phyloP scores from a whole-genome alignment of 2,797 vertebrate genomes.

The Silurus lanzhouensis region DNA sequence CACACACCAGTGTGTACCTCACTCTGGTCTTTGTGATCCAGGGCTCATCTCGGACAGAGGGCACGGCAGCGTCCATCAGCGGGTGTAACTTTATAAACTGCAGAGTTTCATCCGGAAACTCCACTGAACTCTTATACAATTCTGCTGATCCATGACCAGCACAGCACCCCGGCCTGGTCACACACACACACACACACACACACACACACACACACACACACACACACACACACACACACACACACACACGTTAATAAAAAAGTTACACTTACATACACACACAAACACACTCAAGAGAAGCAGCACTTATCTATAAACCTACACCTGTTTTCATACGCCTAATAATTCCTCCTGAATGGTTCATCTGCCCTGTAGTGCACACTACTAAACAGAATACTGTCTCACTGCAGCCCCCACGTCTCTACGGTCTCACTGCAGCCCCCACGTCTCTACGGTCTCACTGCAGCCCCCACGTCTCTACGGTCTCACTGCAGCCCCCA shows the following conservation, averaged over 20 bases:
- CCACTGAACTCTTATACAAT: conserved; percentile 90
- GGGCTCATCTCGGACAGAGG: conserved; percentile 90
- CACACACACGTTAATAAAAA: not conserved
- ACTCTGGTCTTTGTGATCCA: conserved; percentile 99
- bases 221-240: conserved; percentile 19
- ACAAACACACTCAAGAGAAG: conserved; percentile 52
- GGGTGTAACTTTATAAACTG: conserved; percentile 98
- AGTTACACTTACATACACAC: conserved; percentile 38
- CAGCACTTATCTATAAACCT: conserved; percentile 60
- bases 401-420: not conserved
- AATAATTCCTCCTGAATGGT: conserved; percentile 76
- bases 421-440: no score
- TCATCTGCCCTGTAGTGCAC: conserved; percentile 56
- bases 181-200: conserved; percentile 54
- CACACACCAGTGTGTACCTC: conserved; percentile 73
- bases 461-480: not conserved
- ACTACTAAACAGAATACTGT: not conserved
- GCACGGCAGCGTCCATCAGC: conserved; percentile 93
- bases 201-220: conserved; percentile 45
- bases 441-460: no score
- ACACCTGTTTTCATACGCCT: conserved; percentile 57
- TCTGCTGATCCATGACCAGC: conserved; percentile 89
- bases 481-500: not conserved
- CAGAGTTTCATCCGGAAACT: conserved; percentile 95
- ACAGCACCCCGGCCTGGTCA: conserved; percentile 91